Percentiles rank a stretch among this genome's conserved stretches.
Evolutionary conservation across 1,140 invertebrate genomes (phyloP).

Genomic region (Rhizoglyphus robini): DNA sequence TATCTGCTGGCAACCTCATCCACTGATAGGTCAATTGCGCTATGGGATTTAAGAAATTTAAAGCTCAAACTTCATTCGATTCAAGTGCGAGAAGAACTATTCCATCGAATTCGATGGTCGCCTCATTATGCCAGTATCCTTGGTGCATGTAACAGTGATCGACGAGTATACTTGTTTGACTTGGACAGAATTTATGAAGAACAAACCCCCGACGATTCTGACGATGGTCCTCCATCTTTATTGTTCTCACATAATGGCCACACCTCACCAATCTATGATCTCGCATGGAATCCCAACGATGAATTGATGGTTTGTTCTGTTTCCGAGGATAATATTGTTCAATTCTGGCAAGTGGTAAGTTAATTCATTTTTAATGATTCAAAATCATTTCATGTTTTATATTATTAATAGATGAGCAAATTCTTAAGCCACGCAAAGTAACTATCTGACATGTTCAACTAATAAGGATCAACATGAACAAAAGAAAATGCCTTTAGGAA

Average conservation of each 20-base stretch:
- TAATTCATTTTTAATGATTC: background rate
- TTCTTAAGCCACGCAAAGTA: too few relatives aligned
- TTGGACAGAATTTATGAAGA: slow-evolving; percentile 98
- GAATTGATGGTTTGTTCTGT: slow-evolving; percentile 99
- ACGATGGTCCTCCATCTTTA: slow-evolving; percentile 96
- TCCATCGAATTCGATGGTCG: slow-evolving; percentile 99
- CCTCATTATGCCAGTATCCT: slow-evolving; percentile 99
- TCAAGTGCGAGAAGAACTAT: slow-evolving; percentile 99
- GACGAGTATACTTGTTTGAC: slow-evolving; percentile 96
- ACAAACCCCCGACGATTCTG: slow-evolving; percentile 92
- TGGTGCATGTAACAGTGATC: slow-evolving; percentile 93
- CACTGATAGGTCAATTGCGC: slow-evolving; percentile 80
- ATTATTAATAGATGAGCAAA: background rate
- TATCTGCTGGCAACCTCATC: slow-evolving; percentile 97
- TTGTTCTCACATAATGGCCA: slow-evolving; percentile 96
- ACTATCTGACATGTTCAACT: too few relatives aligned
- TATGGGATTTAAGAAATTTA: slow-evolving; percentile 95
- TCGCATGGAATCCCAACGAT: slow-evolving; percentile 99
- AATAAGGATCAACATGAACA: too few relatives aligned
- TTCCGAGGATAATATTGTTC: slow-evolving; percentile 99
- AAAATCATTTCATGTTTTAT: background rate
- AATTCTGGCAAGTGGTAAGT: slow-evolving; percentile 84
- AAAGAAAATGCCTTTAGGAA: too few relatives aligned
- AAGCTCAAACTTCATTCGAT: slow-evolving; percentile 98
- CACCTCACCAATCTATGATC: slow-evolving; percentile 99